Evolutionary conservation across 1,140 invertebrate species (phyloP), one percentile per base, ranked within the genome.

Genomic region (Paracyclopina nana): DNA sequence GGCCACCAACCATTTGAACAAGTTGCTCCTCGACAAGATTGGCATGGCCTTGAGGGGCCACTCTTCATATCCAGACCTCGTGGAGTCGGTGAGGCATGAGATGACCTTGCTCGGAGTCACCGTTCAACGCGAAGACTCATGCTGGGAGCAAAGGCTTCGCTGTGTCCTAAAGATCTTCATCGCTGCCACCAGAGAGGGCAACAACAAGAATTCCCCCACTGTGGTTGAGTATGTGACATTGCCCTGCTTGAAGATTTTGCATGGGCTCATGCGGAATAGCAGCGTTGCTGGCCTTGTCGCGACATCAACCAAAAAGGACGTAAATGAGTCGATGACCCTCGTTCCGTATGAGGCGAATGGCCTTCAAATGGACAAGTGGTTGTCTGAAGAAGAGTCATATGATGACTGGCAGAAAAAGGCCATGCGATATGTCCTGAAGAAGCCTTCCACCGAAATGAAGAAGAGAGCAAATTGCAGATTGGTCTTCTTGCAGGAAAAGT

Each of bases 91-190:
- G 50, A 65, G 86, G 31, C 79, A 87, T 61, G 85, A 90, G 66
- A 86, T 97, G 61, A 73, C 85, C 4, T 62, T 97, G 2, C 65
- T 96, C 22, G 81, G 85, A 0, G 79, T 80, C 1, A 71, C 91
- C 6, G 75, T 94, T 0, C 79, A 87, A 56, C 84, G 87, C 55
- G 82, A 94, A 60, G 90, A 96, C 58, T 76, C 80, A 0, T 95
- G 88, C 62, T 96, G 90, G 90, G 88, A 95, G 63, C 77, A 82
- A 50, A 81, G 90, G 60, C 65, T 95, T 0, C 75, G 83, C 43
- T 85, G 83, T 60, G 80, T 94, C 18, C 80, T 95, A 68, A 73
- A 79, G 49, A 62, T 91, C 24, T 88, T 87, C 59, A 61, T 84
- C 34, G 76, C 80, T 67, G 78, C 64, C 72, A 49, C 83, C 70